These are phyloP conservation scores for Eriosoma lanigerum DNA, from an alignment of 1,140 invertebrate species.

Conservation along the genomic window DNA sequence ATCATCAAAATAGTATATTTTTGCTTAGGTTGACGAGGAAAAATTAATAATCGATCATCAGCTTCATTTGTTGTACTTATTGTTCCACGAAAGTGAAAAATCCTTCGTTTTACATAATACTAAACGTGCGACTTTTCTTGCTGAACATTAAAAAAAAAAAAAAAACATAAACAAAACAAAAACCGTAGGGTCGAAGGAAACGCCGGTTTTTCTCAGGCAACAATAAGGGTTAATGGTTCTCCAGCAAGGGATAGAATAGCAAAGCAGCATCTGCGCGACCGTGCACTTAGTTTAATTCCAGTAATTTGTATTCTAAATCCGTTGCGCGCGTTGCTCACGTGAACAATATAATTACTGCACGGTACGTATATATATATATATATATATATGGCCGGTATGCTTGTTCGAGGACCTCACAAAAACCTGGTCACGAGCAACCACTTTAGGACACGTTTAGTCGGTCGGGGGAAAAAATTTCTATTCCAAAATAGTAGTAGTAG, in stretches of 20 bases:
- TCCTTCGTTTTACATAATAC: conserved; percentile 8
- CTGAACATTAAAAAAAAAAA: background rate
- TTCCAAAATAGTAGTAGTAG: background rate
- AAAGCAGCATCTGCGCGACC: conserved; percentile 39
- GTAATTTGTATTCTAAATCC: conserved; percentile 49
- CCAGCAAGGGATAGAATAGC: conserved; percentile 18
- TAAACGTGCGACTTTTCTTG: conserved; percentile 16
- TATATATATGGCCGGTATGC: background rate
- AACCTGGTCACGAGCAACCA: conserved; percentile 34
- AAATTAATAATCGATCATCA: too few relatives aligned
- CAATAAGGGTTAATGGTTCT: conserved; percentile 48
- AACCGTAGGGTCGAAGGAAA: background rate
- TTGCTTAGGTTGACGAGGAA: too few relatives aligned
- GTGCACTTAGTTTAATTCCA: conserved; percentile 47
- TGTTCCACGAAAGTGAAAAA: background rate
- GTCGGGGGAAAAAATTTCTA: background rate
- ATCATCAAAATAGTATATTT: too few relatives aligned
- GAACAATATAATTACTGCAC: conserved; percentile 43
- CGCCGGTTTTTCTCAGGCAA: conserved; percentile 9
- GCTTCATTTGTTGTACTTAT: background rate
- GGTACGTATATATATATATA: background rate
- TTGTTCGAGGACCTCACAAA: conserved; percentile 15
- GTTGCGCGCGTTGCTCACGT: conserved; percentile 41
- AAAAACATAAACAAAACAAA: background rate
- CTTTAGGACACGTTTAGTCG: background rate